A percentile compares a stretch with the other conserved stretches of the same genome.
These are phyloP conservation scores for Chamaetylas fuelleborni DNA, from an alignment of 2,113 vertebrate species.

Conservation along the genomic window DNA sequence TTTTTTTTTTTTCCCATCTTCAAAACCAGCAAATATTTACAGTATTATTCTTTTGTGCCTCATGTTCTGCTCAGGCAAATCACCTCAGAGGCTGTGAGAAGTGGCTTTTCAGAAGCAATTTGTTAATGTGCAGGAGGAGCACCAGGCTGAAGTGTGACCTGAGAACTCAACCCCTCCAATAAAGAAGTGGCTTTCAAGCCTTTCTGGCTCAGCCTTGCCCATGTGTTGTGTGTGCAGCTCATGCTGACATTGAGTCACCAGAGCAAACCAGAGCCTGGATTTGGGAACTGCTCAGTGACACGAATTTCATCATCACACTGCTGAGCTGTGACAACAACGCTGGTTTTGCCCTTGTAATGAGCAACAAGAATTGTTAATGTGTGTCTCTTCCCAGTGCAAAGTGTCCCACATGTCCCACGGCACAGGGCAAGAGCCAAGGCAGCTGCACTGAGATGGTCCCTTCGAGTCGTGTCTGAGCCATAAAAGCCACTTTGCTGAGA, in stretches of 20 bases:
- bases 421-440: not conserved
- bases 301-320: accelerated
- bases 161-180: not conserved
- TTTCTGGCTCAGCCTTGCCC: not conserved
- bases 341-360: not conserved
- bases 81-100: not conserved
- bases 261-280: not conserved
- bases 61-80: not conserved
- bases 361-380: not conserved
- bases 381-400: not conserved
- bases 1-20: not conserved
- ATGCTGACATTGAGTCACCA: not conserved
- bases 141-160: not conserved
- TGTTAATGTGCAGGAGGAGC: not conserved
- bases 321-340: not conserved
- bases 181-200: not conserved
- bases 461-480: not conserved
- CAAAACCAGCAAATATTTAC: not conserved
- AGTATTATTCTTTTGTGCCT: not conserved
- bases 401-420: accelerated
- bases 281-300: not conserved
- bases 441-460: not conserved
- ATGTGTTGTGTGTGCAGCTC: not conserved
- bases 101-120: not conserved
- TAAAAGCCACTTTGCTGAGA: not conserved